Evolutionary conservation across 2,797 vertebrate species (phyloP).

Genomic region (Enoplosus armatus): DNA sequence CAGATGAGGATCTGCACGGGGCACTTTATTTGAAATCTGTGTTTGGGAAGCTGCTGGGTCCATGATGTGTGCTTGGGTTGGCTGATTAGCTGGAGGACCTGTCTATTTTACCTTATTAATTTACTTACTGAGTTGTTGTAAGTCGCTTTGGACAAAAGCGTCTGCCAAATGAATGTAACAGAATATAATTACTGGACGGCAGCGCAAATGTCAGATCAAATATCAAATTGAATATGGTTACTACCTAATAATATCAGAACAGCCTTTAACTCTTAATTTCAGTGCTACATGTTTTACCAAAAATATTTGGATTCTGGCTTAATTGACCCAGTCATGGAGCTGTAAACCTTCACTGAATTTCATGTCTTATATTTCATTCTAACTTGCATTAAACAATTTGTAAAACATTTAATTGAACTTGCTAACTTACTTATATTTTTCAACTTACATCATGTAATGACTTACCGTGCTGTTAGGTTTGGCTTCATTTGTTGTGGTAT

Average conservation of each 20-base stretch:
- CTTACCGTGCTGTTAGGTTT: background rate
- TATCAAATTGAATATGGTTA: background rate
- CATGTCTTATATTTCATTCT: background rate
- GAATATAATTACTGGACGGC: background rate
- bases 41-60: conserved; percentile 18
- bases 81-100: conserved; percentile 6
- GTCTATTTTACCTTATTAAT: conserved; percentile 27
- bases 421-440: background rate
- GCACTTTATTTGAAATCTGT: conserved; percentile 31
- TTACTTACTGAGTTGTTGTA: background rate
- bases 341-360: background rate
- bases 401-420: background rate
- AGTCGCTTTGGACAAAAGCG: background rate
- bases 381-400: background rate
- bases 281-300: background rate
- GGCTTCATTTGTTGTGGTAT: background rate
- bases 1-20: conserved; percentile 28
- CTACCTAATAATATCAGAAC: background rate
- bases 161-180: background rate
- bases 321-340: background rate
- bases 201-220: background rate
- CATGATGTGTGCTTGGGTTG: background rate
- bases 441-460: no score
- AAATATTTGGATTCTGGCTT: background rate
- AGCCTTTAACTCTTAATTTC: background rate